Evolutionary conservation across 2,113 vertebrate species (phyloP), one percentile per base, ranked within the genome.

Genomic region (Siniperca knerii): DNA sequence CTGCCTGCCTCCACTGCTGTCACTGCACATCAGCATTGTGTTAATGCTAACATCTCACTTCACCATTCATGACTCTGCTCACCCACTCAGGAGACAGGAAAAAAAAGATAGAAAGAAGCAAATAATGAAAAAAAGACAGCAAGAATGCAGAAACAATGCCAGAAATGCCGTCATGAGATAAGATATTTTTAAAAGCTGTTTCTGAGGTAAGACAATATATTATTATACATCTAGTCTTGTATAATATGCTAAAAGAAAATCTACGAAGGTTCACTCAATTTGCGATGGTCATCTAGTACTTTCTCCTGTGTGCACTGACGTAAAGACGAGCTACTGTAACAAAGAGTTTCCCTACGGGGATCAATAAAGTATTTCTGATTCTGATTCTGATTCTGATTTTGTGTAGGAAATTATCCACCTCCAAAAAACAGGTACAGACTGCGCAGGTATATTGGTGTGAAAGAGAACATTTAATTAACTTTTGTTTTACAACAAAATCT

Each of bases 1-100:
- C 82, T 54, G 82, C 66, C 78, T 72, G 67, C 86, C 80, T 83
- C 72, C 79, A 61, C 79, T 52, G 77, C 87, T 92, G 94, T 92
- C 91, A 87, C 80, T 57, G 54, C 78, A 40, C n/a, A 90, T 92
- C 83, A 88, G 80, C 74, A 64, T 71, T 79, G 87, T 77, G 62
- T 80, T 83, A 68, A 67, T 66, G 78, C 78, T 68, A 73, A 88
- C 75, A 52, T 55, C 76, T 83, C 86, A 74, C 81, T 81, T 25
- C 58, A 61, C 74, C 74, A 64, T 18, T 55, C 74, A 42, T 66
- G 81, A 78, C 73, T 79, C 61, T 46, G 55, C 62, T 78, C 81
- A 70, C 76, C 77, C 77, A 79, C 81, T 42, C 83, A 77, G 42
- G 52, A 79, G 35, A 57, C 20, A 62, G 9, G 9, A 42, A 42